Base-by-base conservation (phyloP, 2,888 invertebrate species). In the Caenorhabditis drosophilae region DNA sequence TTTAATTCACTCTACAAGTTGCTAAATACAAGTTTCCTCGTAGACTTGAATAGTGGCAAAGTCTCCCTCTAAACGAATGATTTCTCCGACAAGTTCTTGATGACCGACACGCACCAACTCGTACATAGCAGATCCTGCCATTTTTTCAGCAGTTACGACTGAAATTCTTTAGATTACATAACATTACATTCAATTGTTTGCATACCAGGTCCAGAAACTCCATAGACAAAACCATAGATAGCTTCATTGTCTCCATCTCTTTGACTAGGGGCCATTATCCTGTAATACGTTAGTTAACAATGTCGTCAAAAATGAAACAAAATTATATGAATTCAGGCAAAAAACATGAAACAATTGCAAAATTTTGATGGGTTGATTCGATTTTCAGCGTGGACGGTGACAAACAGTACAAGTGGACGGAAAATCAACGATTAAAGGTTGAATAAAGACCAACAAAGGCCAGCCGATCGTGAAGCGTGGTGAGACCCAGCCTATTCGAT, bases 131-230 rank as follows among this genome's bases (percentile, higher is more conserved):
- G 97, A 92, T 68, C 98, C 98, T 63, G 95, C 90, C 98, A 99
- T 99, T 85, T 91, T 91, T 86, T 98, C 94, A 73, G 98, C 98
- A 66, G 95, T 97, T 48, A 99, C 98, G 86, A 99, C 98, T 96
- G 83, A 44, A 83, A 74, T 7, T 7, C 23, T 49, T 12, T 34
- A 15, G n/a, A 34, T 48, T 16, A n/a, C 4, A 18, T 23, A 26
- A n/a, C 12, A 38, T n/a, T n/a, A 18, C n/a, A 18, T 4, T 46
- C 7, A 16, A 1, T 25, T 35, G 16, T 40, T 15, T 23, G 12
- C 66, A 55, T 20, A 95, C 95, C 96, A 86, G 97, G 64, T 66
- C 56, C 35, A 58, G 47, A 50, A 48, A 55, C 52, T 59, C 59
- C 48, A 56, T 52, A 52, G 2, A 52, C 52, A 44, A 41, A 52